phyloP scores from a whole-genome alignment of 2,888 invertebrate genomes.

The Protonemura montana region DNA sequence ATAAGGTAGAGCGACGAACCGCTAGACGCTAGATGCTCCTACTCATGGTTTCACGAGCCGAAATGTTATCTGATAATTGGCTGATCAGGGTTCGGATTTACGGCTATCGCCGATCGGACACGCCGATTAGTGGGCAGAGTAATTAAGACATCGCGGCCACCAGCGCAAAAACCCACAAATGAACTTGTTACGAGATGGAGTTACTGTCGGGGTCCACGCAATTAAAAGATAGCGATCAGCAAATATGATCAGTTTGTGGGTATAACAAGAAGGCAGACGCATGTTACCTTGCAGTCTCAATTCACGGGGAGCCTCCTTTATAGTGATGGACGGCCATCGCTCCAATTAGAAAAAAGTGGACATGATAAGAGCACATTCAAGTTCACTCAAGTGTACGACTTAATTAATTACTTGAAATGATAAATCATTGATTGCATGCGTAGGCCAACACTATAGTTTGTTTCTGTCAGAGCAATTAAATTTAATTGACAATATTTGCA shows the following conservation, averaged over 20 bases:
- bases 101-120: constrained; percentile 18
- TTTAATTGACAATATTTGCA: neutral
- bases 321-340: neutral
- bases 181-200: neutral
- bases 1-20: neutral
- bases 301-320: neutral
- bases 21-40: neutral
- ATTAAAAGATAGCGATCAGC: constrained; percentile 12
- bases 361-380: neutral
- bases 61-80: constrained; percentile 25
- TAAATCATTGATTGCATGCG: neutral
- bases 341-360: neutral
- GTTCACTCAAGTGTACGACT: neutral
- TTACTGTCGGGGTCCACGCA: neutral
- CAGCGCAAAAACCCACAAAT: constrained; percentile 12
- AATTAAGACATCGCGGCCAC: constrained; percentile 33
- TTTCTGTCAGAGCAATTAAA: neutral
- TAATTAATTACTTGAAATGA: neutral
- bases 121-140: constrained; percentile 21
- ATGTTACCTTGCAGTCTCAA: neutral
- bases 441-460: neutral
- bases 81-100: neutral
- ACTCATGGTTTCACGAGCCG: neutral
- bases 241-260: neutral
- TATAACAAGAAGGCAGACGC: neutral